Evolutionary conservation across 2,888 invertebrate species (phyloP).

Genomic region (Spodoptera picta): DNA sequence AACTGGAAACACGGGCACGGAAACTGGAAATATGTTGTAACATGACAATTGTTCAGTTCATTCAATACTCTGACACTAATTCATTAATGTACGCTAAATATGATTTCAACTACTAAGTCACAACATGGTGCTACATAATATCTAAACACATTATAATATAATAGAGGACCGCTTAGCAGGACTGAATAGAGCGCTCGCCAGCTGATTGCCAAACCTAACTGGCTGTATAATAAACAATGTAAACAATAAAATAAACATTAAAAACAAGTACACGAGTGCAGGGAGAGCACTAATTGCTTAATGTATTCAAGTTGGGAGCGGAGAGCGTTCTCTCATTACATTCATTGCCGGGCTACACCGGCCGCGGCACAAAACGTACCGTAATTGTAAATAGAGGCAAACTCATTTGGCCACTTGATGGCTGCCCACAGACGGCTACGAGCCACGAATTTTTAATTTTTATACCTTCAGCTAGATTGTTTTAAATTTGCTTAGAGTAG

Average conservation of each 20-base stretch:
- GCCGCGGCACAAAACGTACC: conserved; percentile 50
- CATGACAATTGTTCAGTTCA: too few relatives aligned
- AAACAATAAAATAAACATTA: conserved; percentile 61
- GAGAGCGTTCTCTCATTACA: conserved; percentile 66
- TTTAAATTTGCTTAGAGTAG: conserved; percentile 45
- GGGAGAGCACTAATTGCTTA: conserved; percentile 67
- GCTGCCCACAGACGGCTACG: conserved; percentile 58
- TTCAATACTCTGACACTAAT: too few relatives aligned
- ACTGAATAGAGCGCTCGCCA: conserved; percentile 20
- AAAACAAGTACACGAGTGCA: conserved; percentile 53
- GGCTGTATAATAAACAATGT: conserved; percentile 51
- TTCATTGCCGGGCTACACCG: conserved; percentile 59
- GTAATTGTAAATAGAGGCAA: conserved; percentile 76
- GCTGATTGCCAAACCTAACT: conserved; percentile 45
- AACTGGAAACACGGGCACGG: too few relatives aligned
- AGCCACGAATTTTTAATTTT: conserved; percentile 74
- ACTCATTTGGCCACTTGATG: conserved; percentile 77
- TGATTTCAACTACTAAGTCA: too few relatives aligned
- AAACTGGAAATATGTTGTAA: too few relatives aligned
- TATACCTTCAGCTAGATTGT: conserved; percentile 56
- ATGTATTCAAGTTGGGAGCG: conserved; percentile 69
- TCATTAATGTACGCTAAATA: too few relatives aligned
- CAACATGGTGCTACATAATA: too few relatives aligned
- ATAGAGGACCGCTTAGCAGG: neutral
- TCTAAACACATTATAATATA: neutral